Percentiles rank a stretch among this genome's conserved stretches.
Evolutionary conservation across 2,888 invertebrate genomes (phyloP).

Genomic region (Leistus spinibarbis): DNA sequence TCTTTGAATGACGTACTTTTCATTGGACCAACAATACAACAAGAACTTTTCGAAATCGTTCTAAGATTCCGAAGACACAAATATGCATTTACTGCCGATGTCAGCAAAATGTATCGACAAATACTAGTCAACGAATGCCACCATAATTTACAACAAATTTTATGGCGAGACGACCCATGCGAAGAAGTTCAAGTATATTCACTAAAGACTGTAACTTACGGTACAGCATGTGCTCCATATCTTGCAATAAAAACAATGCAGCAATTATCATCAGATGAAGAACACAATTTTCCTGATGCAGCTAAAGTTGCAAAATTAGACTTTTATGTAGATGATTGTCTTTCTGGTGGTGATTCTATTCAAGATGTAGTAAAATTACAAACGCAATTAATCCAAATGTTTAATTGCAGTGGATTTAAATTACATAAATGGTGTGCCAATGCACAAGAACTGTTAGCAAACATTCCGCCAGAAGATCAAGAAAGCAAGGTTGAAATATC

Average conservation of each 20-base stretch:
- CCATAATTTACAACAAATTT: conserved; percentile 33
- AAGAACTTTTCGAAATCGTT: conserved; percentile 40
- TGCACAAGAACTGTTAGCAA: background rate
- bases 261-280: conserved; percentile 35
- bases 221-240: conserved; percentile 17
- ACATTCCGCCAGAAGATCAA: background rate
- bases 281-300: conserved; percentile 30
- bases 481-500: background rate
- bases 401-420: no score
- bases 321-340: conserved; percentile 43
- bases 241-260: conserved; percentile 25
- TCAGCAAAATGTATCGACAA: conserved; percentile 42
- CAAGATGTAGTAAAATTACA: conserved; percentile 13
- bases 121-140: conserved; percentile 32
- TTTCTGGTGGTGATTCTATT: conserved; percentile 35
- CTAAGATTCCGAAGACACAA: conserved; percentile 37
- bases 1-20: conserved; percentile 10
- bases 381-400: conserved; percentile 10
- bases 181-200: background rate
- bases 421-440: background rate
- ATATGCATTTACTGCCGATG: conserved; percentile 40
- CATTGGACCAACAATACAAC: conserved; percentile 21
- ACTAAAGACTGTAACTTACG: conserved; percentile 19
- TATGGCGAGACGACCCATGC: conserved; percentile 8
- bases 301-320: conserved; percentile 36